phyloP scores from a whole-genome alignment of 1,140 invertebrate species.

The Drosophila ironensis region DNA sequence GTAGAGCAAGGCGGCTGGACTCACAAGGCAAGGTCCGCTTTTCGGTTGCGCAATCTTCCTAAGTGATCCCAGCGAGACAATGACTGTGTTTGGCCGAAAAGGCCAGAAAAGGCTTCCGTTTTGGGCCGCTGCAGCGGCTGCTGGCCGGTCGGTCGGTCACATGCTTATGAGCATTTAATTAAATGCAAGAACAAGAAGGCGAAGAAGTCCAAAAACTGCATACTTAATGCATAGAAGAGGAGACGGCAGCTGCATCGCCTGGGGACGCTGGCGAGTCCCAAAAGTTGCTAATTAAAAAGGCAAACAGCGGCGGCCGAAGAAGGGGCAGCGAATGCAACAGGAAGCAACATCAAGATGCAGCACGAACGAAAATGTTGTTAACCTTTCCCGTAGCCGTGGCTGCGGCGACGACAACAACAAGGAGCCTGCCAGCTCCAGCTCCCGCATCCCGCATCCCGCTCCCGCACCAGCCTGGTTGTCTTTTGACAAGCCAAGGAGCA shows the following conservation, averaged over 20 bases:
- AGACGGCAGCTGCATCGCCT: slow-evolving; percentile 29
- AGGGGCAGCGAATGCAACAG: slow-evolving; percentile 46
- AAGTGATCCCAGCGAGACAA: slow-evolving; percentile 52
- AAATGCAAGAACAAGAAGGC: slow-evolving; percentile 72
- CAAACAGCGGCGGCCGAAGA: slow-evolving; percentile 56
- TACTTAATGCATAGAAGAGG: slow-evolving; percentile 63
- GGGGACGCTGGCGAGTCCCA: slow-evolving; percentile 65
- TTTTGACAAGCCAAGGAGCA: slow-evolving; percentile 77
- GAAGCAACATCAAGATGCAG: slow-evolving; percentile 76
- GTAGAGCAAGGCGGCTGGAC: no score
- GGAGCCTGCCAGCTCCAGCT: no score
- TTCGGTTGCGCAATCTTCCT: neutral
- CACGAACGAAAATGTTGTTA: slow-evolving; percentile 78
- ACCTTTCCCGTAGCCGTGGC: slow-evolving; percentile 55
- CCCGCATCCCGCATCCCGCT: no score
- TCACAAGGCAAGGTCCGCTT: no score
- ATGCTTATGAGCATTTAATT: slow-evolving; percentile 80
- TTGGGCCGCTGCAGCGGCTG: no score
- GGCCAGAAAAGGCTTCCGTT: slow-evolving; percentile 36
- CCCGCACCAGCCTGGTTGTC: slow-evolving; percentile 55
- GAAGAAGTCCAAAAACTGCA: slow-evolving; percentile 60
- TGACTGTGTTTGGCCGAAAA: slow-evolving; percentile 56
- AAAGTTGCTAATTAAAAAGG: slow-evolving; percentile 79
- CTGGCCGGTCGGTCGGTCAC: no score
- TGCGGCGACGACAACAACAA: slow-evolving; percentile 35